Percentiles rank a stretch among this genome's conserved stretches.
Evolutionary conservation across 2,113 vertebrate species (phyloP).

Genomic region (Nothocercus nigrocapillus): DNA sequence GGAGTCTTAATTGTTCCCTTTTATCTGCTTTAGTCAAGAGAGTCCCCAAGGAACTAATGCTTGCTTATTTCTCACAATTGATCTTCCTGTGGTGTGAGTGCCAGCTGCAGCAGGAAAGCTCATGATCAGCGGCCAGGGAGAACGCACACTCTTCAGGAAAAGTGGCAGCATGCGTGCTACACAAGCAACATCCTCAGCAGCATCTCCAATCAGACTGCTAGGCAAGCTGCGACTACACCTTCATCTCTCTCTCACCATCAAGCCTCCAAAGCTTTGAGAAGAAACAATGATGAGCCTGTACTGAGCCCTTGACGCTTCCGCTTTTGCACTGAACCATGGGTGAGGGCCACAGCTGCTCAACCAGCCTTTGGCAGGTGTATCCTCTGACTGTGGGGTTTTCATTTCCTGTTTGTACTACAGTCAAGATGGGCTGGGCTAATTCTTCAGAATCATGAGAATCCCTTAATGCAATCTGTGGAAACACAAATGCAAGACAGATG

Average conservation of each 20-base stretch:
- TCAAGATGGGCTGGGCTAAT: constrained; percentile 12
- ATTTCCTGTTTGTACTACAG: constrained; percentile 72
- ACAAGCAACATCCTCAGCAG: not conserved
- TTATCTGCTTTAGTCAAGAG: not conserved
- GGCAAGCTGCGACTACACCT: constrained; percentile 36
- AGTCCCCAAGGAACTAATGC: not conserved
- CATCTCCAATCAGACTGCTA: constrained; percentile 14
- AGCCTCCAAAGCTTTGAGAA: not conserved
- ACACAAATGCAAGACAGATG: not conserved
- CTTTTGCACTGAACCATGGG: constrained; percentile 12
- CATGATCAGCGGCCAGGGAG: not conserved
- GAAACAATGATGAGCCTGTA: not conserved
- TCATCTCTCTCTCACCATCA: not conserved
- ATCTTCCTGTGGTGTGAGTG: not conserved
- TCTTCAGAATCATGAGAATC: constrained; percentile 27
- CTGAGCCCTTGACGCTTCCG: not conserved
- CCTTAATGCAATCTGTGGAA: constrained; percentile 4
- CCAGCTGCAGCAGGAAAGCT: not conserved
- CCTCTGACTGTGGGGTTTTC: constrained; percentile 55
- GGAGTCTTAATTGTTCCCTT: not conserved
- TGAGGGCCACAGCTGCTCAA: constrained; percentile 53
- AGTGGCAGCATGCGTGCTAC: not conserved
- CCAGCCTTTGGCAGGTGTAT: constrained; percentile 66
- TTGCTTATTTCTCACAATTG: not conserved
- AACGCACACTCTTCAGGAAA: not conserved